Percentiles rank a stretch among this genome's conserved stretches.
Evolutionary conservation across 2,797 vertebrate species (phyloP).

Genomic region (Eremophila alpestris): DNA sequence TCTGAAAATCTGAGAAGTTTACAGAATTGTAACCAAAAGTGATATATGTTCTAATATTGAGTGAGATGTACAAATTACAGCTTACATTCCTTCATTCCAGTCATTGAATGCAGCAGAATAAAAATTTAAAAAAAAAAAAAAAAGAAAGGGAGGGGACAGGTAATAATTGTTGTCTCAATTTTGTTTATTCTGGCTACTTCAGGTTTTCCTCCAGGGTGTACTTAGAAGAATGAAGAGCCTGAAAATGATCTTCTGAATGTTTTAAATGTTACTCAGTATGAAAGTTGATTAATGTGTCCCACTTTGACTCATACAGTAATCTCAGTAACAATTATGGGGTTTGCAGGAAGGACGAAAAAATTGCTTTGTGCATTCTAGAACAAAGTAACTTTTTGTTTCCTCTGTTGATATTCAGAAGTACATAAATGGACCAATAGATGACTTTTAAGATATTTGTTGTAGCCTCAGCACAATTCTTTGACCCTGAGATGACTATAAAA

Average conservation of each 20-base stretch:
- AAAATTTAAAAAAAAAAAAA: not conserved
- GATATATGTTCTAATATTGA: not conserved
- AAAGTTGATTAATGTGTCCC: not conserved
- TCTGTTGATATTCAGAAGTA: not conserved
- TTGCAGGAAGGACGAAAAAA: not conserved
- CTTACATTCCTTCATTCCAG: not conserved
- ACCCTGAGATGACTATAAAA: not conserved
- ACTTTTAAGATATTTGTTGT: not conserved
- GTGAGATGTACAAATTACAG: not conserved
- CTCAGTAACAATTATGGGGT: not conserved
- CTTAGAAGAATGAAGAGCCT: not conserved
- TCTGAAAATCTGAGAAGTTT: not conserved
- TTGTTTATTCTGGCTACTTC: not conserved
- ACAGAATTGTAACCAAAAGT: not conserved
- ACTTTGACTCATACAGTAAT: not conserved
- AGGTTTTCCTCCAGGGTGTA: not conserved
- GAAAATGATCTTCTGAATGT: not conserved
- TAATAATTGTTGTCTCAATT: not conserved
- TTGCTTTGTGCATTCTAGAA: not conserved
- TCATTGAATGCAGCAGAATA: not conserved
- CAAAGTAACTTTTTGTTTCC: not conserved
- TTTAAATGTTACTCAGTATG: not conserved
- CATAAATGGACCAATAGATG: not conserved
- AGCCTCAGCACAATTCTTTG: not conserved
- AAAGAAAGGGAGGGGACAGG: fast-evolving